phyloP scores from a whole-genome alignment of 1,140 invertebrate species.

The Anadara kagoshimensis region DNA sequence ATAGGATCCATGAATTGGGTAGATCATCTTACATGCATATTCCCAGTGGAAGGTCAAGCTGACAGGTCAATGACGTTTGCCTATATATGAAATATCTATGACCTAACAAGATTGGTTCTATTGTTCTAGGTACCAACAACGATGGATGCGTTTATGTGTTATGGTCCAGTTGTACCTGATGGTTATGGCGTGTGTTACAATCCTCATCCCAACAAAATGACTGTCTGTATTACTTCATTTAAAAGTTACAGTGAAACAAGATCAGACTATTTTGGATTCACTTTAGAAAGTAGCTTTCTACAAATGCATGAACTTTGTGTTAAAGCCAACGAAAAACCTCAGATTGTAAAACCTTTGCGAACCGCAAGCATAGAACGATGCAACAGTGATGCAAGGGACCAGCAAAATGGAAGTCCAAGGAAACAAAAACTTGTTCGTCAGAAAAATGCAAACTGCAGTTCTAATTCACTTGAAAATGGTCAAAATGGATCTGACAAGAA shows the following conservation, averaged over 20 bases:
- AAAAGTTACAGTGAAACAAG: conserved; percentile 86
- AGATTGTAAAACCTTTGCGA: conserved; percentile 13
- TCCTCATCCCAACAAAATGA: conserved; percentile 86
- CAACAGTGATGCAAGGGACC: background rate
- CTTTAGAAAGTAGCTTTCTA: conserved; percentile 87
- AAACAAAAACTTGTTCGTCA: conserved; percentile 32
- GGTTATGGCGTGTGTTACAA: conserved; percentile 99
- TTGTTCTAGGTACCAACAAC: conserved; percentile 81
- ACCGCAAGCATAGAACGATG: conserved; percentile 16
- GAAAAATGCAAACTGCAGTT: conserved; percentile 8
- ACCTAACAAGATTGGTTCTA: conserved; percentile 62
- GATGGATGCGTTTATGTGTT: conserved; percentile 90
- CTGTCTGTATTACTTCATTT: conserved; percentile 95
- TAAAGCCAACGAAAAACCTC: conserved; percentile 40
- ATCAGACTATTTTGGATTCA: conserved; percentile 87
- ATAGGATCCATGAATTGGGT: too few relatives aligned
- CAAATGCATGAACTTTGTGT: conserved; percentile 82
- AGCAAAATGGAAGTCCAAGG: conserved; percentile 6
- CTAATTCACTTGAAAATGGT: too few relatives aligned
- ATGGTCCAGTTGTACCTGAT: conserved; percentile 97
- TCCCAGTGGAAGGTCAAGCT: conserved; percentile 88
- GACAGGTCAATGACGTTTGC: too few relatives aligned
- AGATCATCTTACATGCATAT: conserved; percentile 96
- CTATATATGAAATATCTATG: background rate
- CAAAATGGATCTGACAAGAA: too few relatives aligned